Base-by-base conservation (phyloP, 2,113 vertebrate genomes). In the Alethe diademata region DNA sequence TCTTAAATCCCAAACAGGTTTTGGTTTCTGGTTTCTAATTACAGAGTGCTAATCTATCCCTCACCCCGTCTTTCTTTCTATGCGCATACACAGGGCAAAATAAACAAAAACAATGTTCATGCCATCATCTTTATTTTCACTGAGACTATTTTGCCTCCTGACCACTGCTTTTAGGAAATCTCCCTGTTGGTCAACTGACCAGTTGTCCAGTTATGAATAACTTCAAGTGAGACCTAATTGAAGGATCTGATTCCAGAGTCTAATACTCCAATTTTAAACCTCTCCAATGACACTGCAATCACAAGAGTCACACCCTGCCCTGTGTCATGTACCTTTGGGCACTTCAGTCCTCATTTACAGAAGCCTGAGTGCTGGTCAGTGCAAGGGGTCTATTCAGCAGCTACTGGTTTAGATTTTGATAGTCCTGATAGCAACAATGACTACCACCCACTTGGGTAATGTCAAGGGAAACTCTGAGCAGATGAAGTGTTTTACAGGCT, bases 391-490 rank as follows among this genome's bases (percentile, higher is more conserved):
- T 53, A 33, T 71, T 57, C 81, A 57, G 71, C 54, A 72, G 53
- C 81, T 65, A 58, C 64, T 35, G 78, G 65, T 42, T 92, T 80
- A 76, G 84, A 72, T 90, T 91, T 73, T 82, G 66, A 87, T 58
- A 91, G 79, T 65, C 71, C 33, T 47, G 84, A 87, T 90, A 94
- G 66, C 70, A 66, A 73, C 85, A 78, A 47, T 15, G 3, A 43
- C 93, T 95, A 82, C 80, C 80, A 91, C 73, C 45, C 87, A 64
- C 62, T 86, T 42, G 78, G 67, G 67, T 73, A 82, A 90, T 2
- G 56, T 1, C 54, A 93, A 70, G 67, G 91, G 84, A 95, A 93
- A 82, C 43, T 87, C 91, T 96, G 94, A 96, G 93, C 85, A 96
- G 62, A 85, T 45, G 8, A 89, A 94, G 69, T 81, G 36, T 92